Evolutionary conservation across 2,888 invertebrate species (phyloP).

Genomic region (Lissocephala sabroskyi): DNA sequence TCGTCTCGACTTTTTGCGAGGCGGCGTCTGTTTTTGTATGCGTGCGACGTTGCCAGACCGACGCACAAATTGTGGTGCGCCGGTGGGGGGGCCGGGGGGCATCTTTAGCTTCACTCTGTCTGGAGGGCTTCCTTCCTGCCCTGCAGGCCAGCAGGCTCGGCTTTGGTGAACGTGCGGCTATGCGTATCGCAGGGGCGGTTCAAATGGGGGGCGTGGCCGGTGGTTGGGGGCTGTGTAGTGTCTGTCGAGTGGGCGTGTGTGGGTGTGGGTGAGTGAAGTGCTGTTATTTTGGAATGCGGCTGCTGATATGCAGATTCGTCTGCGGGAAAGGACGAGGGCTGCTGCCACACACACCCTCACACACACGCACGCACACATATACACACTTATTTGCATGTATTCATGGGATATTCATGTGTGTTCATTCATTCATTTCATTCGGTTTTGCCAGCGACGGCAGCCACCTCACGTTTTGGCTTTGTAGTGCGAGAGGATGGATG

Average conservation of each 20-base stretch:
- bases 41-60: conserved; percentile 23
- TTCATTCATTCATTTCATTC: conserved; percentile 57
- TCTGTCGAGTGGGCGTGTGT: not conserved
- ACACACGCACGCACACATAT: conserved; percentile 7
- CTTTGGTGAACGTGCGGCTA: conserved; percentile 2
- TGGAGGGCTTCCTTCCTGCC: conserved; percentile 60
- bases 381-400: conserved; percentile 7
- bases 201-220: too few species aligned
- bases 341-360: conserved; percentile 10
- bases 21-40: conserved; percentile 58
- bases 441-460: too few species aligned
- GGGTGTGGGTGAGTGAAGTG: conserved; percentile 5
- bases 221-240: not conserved
- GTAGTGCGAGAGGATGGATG: not conserved
- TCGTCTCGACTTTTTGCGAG: conserved; percentile 59
- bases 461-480: not conserved
- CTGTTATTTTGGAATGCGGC: conserved; percentile 58
- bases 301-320: conserved; percentile 54
- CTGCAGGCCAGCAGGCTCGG: conserved; percentile 13
- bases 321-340: not conserved
- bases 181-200: too few species aligned
- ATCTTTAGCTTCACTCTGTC: too few species aligned
- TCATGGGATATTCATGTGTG: conserved; percentile 29
- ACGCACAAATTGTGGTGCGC: too few species aligned
- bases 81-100: too few species aligned